phyloP scores from a whole-genome alignment of 2,113 vertebrate genomes.

The Corvus moneduloides region DNA sequence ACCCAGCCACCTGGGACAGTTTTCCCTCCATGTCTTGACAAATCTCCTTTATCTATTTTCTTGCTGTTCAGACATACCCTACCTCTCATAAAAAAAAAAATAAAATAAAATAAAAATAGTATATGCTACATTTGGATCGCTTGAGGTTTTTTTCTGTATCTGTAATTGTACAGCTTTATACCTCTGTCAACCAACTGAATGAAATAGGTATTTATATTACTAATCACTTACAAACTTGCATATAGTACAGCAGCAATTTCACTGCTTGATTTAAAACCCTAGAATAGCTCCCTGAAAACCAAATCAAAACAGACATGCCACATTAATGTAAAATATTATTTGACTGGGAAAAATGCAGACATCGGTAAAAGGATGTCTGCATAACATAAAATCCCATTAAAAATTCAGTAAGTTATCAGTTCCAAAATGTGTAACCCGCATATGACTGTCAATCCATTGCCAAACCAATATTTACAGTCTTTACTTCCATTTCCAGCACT shows the following conservation, averaged over 20 bases:
- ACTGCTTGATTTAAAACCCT: background rate
- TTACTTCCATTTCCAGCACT: background rate
- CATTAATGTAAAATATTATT: slow-evolving; percentile 7
- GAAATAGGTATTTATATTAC: background rate
- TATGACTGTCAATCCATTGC: background rate
- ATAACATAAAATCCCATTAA: slow-evolving; percentile 18
- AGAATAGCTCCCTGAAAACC: slow-evolving; percentile 3
- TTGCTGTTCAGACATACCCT: background rate
- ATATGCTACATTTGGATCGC: background rate
- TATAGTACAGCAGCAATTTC: background rate
- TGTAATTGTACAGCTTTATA: background rate
- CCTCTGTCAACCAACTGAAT: background rate
- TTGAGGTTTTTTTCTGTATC: background rate
- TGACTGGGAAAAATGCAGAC: background rate
- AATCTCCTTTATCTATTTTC: background rate
- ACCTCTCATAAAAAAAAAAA: background rate
- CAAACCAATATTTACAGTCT: background rate
- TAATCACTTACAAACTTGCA: background rate
- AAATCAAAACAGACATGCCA: slow-evolving; percentile 3
- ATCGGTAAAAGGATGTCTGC: background rate
- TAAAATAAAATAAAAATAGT: background rate
- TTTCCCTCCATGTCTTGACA: background rate
- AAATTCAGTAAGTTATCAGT: background rate
- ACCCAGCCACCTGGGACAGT: background rate
- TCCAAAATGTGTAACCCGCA: background rate